These are phyloP conservation scores for Rotaria sp. DNA, from an alignment of 2,888 invertebrate species.

Conservation along the genomic window DNA sequence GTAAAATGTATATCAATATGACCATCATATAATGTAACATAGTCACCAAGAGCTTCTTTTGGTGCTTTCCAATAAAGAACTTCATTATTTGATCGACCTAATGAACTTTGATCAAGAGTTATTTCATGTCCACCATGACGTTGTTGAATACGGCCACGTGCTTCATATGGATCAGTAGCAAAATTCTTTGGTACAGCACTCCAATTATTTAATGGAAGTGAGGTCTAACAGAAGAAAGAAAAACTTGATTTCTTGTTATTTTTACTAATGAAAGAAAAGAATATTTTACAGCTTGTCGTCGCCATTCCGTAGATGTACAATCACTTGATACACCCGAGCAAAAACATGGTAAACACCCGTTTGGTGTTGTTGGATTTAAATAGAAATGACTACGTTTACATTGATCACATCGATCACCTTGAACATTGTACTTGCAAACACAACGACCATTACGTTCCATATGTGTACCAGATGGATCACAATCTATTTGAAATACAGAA, in stretches of 20 bases:
- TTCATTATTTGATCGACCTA: not conserved
- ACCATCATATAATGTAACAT: conserved; percentile 13
- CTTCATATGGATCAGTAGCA: conserved; percentile 9
- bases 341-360: conserved; percentile 37
- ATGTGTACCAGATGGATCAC: conserved; percentile 33
- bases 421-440: conserved; percentile 36
- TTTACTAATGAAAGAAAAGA: not conserved
- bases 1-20: conserved; percentile 10
- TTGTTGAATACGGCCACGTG: not conserved
- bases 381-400: conserved; percentile 27
- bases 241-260: no score
- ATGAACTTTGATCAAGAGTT: not conserved
- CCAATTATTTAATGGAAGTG: not conserved
- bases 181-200: conserved; percentile 4
- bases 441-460: conserved; percentile 1
- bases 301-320: conserved; percentile 27
- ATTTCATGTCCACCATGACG: not conserved
- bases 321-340: conserved; percentile 37
- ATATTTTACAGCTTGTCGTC: not conserved
- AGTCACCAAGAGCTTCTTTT: not conserved
- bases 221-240: not conserved
- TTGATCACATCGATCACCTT: conserved; percentile 33
- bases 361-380: conserved; percentile 16
- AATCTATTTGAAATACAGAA: not conserved
- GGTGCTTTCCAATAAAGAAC: conserved; percentile 27